Conservation (phyloP, 2,113 vertebrate species). For the Pampusana beccarii region DNA sequence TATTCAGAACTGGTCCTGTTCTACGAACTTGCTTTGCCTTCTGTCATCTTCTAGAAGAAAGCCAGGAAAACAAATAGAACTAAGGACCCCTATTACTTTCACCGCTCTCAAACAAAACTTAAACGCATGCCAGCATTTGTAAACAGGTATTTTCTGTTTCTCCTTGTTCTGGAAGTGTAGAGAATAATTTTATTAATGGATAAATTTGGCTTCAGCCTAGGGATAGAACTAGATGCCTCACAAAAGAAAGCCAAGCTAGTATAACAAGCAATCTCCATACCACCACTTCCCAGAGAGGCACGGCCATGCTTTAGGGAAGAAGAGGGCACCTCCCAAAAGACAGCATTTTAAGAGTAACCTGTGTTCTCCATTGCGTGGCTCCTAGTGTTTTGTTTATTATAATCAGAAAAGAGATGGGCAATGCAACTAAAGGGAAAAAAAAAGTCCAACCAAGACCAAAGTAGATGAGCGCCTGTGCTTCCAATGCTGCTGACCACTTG, state of each 20-base stretch:
- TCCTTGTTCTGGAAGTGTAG: not conserved
- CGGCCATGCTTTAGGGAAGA: not conserved
- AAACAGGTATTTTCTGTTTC: not conserved
- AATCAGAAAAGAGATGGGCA: not conserved
- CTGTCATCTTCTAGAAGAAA: not conserved
- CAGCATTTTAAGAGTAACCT: not conserved
- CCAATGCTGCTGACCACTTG: not conserved
- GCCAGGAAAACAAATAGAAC: not conserved
- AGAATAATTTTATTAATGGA: not conserved
- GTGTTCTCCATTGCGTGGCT: not conserved
- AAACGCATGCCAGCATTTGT: not conserved
- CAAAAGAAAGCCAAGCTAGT: not conserved
- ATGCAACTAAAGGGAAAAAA: not conserved
- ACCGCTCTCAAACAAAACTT: not conserved
- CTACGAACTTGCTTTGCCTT: not conserved
- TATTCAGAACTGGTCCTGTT: not conserved
- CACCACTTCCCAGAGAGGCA: not conserved
- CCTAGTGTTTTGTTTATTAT: not conserved
- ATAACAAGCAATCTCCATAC: not conserved
- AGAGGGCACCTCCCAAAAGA: not conserved
- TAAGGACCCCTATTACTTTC: not conserved
- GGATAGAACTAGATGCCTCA: not conserved
- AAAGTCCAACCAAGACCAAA: not conserved
- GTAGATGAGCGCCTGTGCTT: not conserved
- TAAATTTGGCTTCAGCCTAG: not conserved